Base-by-base conservation (phyloP, 2,113 vertebrate species). In the Eolophus roseicapilla region DNA sequence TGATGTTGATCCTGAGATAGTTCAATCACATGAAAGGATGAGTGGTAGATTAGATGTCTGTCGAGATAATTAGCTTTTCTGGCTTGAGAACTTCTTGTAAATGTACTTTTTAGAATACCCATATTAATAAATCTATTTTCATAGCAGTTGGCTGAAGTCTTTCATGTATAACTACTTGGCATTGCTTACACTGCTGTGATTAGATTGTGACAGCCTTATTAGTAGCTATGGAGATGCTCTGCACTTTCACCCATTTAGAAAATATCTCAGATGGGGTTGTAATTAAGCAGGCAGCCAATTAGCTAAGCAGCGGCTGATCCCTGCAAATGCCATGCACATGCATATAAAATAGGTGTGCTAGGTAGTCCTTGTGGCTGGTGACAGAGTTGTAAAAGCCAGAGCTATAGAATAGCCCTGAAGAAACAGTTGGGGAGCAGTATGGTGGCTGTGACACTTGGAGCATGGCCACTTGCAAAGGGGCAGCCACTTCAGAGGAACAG, bases 81-180 rank as follows among this genome's bases (percentile, higher is more conserved):
- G 84, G 17, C 33, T 74, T 53, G 71, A 81, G 52, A 86, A 63
- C 7, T 17, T 44, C 7, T 29, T 65, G 28, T 7, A 65, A 70
- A 46, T 35, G 18, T 4, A 17, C 7, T 33, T 77, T 67, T 67
- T 77, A 67, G 67, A 63, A 46, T 29, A 24, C 9, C 39, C 27
- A 1, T 35, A 44, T 82, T 67, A 39, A 41, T 55, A 85, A 53
- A 62, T 50, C 10, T 69, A 12, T 65, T 77, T 86, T 80, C 23
- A 24, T 21, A 67, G 47, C 65, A 62, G 2, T 52, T 63, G 33
- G 29, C 52, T 82, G 8, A 65, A 90, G 62, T 82, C 21, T 71
- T 59, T 52, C 27, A 50, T 0, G 0, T 74, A 0, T 17, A 39
- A 33, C 44, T 70, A 19, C 46, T 69, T 6, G 49, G 13, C 18